These are phyloP conservation scores for Emys orbicularis DNA, from an alignment of 2,797 vertebrate species.

Conservation along the genomic window DNA sequence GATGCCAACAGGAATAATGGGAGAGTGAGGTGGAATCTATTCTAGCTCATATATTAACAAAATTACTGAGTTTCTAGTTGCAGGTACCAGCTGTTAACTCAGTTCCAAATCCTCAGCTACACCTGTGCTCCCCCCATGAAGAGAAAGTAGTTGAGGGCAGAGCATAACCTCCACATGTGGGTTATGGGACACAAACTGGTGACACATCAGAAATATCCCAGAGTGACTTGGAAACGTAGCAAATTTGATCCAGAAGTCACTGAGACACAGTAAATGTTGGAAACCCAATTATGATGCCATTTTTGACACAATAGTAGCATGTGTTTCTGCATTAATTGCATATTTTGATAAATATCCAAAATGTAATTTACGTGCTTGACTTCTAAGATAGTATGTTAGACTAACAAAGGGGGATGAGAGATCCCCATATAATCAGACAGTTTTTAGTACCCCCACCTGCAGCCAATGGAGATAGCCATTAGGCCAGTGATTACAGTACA, in stretches of 20 bases:
- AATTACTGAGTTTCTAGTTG: accelerated
- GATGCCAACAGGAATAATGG: background rate
- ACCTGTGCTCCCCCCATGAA: accelerated
- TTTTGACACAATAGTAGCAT: background rate
- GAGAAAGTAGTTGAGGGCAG: background rate
- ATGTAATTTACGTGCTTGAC: accelerated
- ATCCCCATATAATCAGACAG: background rate
- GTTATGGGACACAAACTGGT: background rate
- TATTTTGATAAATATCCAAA: accelerated
- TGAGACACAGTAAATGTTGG: background rate
- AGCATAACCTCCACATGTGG: accelerated
- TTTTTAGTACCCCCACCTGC: background rate
- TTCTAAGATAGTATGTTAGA: background rate
- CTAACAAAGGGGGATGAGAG: background rate
- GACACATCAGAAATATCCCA: background rate
- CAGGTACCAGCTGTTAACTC: background rate
- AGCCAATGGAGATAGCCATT: conserved; percentile 18
- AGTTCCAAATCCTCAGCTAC: accelerated
- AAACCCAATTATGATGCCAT: accelerated
- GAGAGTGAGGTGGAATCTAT: background rate
- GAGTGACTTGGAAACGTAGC: accelerated
- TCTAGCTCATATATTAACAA: background rate
- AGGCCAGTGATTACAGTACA: background rate
- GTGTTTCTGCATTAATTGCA: background rate
- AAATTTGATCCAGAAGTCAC: background rate